These are phyloP conservation scores for Brachynemurus nebulosus DNA, from an alignment of 2,888 invertebrate genomes.

Conservation along the genomic window DNA sequence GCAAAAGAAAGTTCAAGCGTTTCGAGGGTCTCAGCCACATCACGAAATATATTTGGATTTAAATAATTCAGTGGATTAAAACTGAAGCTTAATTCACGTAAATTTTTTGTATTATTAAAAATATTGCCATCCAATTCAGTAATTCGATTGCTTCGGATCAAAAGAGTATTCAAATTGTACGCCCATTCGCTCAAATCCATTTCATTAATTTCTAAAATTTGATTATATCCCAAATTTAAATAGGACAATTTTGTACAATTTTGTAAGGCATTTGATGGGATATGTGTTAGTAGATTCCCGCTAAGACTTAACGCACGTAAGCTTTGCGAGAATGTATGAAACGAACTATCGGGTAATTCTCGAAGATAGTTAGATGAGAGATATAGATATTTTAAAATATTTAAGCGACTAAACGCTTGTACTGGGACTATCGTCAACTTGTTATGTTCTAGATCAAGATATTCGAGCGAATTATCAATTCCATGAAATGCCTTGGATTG, in stretches of 20 bases:
- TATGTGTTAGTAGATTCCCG: constrained; percentile 61
- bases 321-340: constrained; percentile 40
- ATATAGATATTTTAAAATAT: constrained; percentile 64
- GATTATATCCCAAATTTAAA: constrained; percentile 79
- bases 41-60: constrained; percentile 65
- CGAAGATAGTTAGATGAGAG: constrained; percentile 64
- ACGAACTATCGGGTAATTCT: constrained; percentile 47
- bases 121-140: constrained; percentile 55
- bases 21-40: constrained; percentile 57
- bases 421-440: constrained; percentile 50
- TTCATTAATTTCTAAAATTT: constrained; percentile 60
- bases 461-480: constrained; percentile 59
- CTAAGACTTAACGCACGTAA: constrained; percentile 67
- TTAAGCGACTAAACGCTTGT: constrained; percentile 49
- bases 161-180: constrained; percentile 60
- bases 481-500: constrained; percentile 60
- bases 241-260: constrained; percentile 67
- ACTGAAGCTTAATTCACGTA: constrained; percentile 80
- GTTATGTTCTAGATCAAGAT: constrained; percentile 73
- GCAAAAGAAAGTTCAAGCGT: constrained; percentile 78
- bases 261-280: constrained; percentile 54
- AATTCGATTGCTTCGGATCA: constrained; percentile 73
- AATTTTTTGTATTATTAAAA: constrained; percentile 56
- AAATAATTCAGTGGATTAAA: constrained; percentile 79
- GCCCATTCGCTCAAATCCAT: constrained; percentile 71